These are phyloP conservation scores for Hermetia illucens DNA, from an alignment of 1,140 invertebrate genomes.

Conservation along the genomic window DNA sequence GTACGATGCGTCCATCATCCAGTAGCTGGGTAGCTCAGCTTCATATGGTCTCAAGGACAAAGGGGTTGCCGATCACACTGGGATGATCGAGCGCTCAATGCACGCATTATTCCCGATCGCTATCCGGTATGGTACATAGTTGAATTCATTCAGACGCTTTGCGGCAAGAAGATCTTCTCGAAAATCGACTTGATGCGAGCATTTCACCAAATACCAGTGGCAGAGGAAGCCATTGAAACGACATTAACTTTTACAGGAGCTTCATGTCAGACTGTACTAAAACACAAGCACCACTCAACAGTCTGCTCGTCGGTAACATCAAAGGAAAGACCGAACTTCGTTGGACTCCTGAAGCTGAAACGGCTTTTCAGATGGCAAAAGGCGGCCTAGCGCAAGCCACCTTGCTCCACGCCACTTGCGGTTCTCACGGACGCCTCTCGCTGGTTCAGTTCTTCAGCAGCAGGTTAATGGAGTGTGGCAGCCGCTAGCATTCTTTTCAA, in stretches of 20 bases:
- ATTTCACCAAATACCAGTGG: constrained; percentile 32
- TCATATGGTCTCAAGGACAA: too few relatives aligned
- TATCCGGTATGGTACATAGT: constrained; percentile 28
- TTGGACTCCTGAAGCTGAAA: constrained; percentile 5
- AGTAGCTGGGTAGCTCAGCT: constrained; percentile 17
- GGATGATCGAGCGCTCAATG: constrained; percentile 35
- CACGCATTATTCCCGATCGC: constrained; percentile 19
- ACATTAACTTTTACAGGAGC: constrained; percentile 28
- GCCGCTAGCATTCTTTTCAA: background rate
- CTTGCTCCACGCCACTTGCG: constrained; percentile 4
- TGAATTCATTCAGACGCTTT: constrained; percentile 21
- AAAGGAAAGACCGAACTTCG: constrained; percentile 10
- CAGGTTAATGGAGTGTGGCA: background rate
- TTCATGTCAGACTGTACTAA: constrained; percentile 15
- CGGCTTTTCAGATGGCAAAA: constrained; percentile 17
- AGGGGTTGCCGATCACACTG: constrained; percentile 30
- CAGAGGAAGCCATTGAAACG: constrained; percentile 22
- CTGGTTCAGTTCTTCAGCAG: constrained; percentile 15
- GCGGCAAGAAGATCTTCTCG: constrained; percentile 22
- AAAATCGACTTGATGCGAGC: constrained; percentile 33
- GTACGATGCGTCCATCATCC: constrained; percentile 17
- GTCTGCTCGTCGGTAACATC: constrained; percentile 11
- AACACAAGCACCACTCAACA: constrained; percentile 11
- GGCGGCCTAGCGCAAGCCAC: constrained; percentile 8
- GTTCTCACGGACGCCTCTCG: constrained; percentile 15